A percentile compares a stretch with the other conserved stretches of the same genome.
phyloP scores from a whole-genome alignment of 2,888 invertebrate genomes.

The Tachina lurida region DNA sequence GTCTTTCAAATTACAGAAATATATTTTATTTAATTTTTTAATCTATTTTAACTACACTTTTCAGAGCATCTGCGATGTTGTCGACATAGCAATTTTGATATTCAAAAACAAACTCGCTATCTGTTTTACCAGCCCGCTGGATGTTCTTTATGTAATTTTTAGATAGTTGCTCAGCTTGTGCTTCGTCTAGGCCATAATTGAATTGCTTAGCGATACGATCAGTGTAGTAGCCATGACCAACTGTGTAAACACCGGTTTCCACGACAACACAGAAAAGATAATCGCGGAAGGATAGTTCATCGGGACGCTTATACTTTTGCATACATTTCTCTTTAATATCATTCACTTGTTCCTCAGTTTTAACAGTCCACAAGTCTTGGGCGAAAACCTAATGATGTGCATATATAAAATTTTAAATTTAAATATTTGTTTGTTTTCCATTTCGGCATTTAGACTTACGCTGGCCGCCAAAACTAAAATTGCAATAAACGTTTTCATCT shows the following conservation, averaged over 20 bases:
- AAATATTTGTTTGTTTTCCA: not conserved
- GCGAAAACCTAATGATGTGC: constrained; percentile 73
- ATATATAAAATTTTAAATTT: not conserved
- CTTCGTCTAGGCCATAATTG: constrained; percentile 77
- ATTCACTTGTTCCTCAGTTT: constrained; percentile 76
- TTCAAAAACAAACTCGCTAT: constrained; percentile 80
- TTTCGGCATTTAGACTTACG: constrained; percentile 51
- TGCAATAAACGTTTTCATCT: constrained; percentile 69
- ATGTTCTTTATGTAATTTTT: constrained; percentile 78
- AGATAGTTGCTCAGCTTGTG: constrained; percentile 77
- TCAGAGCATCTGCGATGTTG: no score
- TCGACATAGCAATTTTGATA: constrained; percentile 77
- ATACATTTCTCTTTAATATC: constrained; percentile 77
- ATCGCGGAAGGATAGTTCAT: constrained; percentile 77
- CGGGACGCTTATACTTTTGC: constrained; percentile 74
- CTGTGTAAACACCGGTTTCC: constrained; percentile 78
- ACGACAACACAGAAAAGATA: constrained; percentile 77
- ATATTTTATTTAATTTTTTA: no score
- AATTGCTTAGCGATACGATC: constrained; percentile 80
- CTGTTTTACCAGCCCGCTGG: constrained; percentile 74
- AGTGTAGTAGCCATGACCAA: constrained; percentile 77
- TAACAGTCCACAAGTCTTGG: constrained; percentile 76
- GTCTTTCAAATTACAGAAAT: no score
- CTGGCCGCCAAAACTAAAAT: constrained; percentile 67
- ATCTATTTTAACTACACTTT: no score